Percentiles rank a stretch among this genome's conserved stretches.
These are phyloP conservation scores for Micromussa lordhowensis DNA, from an alignment of 92 coral and sea anemone species.

Conservation along the genomic window DNA sequence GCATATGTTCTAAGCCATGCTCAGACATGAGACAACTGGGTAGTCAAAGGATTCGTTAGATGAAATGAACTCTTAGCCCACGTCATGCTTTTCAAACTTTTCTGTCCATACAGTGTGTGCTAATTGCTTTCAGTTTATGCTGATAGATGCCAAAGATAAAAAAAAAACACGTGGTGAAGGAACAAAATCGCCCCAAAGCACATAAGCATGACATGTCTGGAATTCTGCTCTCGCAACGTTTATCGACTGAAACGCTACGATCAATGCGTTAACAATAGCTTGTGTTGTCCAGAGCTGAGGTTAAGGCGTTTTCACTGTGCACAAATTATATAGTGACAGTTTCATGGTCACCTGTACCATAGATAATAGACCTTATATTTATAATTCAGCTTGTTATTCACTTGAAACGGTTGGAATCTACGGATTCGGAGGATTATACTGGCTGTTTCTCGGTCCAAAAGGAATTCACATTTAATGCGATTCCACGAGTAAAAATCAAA, in stretches of 20 bases:
- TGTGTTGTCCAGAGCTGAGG: not conserved
- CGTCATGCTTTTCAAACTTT: not conserved
- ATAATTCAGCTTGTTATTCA: constrained; percentile 45
- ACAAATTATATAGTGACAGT: constrained; percentile 12
- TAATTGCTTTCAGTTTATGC: constrained; percentile 21
- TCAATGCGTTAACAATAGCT: not conserved
- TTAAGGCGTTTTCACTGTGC: constrained; percentile 2
- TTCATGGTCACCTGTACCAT: constrained; percentile 35
- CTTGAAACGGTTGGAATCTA: constrained; percentile 8
- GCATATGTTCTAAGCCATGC: not conserved
- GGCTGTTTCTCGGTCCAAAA: not conserved
- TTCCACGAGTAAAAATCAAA: not conserved
- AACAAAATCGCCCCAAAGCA: not conserved
- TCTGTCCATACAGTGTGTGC: not conserved
- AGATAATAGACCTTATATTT: constrained; percentile 18
- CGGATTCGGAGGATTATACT: not conserved
- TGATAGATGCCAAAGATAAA: constrained; percentile 33
- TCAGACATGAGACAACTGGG: not conserved
- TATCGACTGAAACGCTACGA: not conserved
- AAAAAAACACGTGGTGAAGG: constrained; percentile 33
- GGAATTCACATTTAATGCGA: not conserved
- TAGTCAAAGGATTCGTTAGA: not conserved
- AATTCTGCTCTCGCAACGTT: not conserved
- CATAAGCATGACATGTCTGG: constrained; percentile 14
- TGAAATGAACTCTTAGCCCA: not conserved